These are phyloP conservation scores for Protobothrops flavoviridis DNA, from an alignment of 2,113 vertebrate genomes.

Conservation along the genomic window DNA sequence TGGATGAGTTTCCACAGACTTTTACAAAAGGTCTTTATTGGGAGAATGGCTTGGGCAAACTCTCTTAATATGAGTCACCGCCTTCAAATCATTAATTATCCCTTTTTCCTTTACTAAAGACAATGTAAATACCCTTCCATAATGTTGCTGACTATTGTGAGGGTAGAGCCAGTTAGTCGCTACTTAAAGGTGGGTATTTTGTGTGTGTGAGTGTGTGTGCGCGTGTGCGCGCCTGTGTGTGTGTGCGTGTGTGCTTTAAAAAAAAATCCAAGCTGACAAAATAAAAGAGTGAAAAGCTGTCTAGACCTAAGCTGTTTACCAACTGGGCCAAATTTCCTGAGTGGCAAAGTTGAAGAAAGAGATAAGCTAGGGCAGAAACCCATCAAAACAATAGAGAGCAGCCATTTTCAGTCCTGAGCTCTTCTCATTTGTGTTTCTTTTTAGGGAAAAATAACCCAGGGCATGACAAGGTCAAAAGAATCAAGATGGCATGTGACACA, in stretches of 20 bases:
- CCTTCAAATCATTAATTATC: slow-evolving; percentile 71
- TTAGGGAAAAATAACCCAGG: slow-evolving; percentile 76
- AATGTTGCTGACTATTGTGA: slow-evolving; percentile 81
- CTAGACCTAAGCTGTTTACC: slow-evolving; percentile 84
- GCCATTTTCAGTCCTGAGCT: slow-evolving; percentile 78
- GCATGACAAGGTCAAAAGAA: slow-evolving; percentile 65
- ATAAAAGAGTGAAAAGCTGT: slow-evolving; percentile 77
- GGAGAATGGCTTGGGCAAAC: slow-evolving; percentile 73
- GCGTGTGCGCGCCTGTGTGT: neutral
- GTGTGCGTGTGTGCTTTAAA: slow-evolving; percentile 34
- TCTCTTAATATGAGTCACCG: slow-evolving; percentile 76
- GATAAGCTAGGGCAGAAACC: slow-evolving; percentile 71
- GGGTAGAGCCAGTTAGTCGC: slow-evolving; percentile 76
- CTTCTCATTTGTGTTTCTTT: slow-evolving; percentile 74
- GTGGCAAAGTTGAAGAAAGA: slow-evolving; percentile 76
- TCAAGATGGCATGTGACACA: neutral
- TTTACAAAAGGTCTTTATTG: slow-evolving; percentile 76
- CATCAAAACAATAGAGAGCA: slow-evolving; percentile 68
- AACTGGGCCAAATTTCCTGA: slow-evolving; percentile 77
- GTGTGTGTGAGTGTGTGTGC: neutral
- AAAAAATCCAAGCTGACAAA: slow-evolving; percentile 70
- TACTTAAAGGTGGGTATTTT: slow-evolving; percentile 76
- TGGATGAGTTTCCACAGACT: slow-evolving; percentile 73
- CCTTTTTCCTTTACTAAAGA: slow-evolving; percentile 69
- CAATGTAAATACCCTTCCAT: slow-evolving; percentile 86